phyloP scores from a whole-genome alignment of 1,140 invertebrate species.

The Musca domestica region DNA sequence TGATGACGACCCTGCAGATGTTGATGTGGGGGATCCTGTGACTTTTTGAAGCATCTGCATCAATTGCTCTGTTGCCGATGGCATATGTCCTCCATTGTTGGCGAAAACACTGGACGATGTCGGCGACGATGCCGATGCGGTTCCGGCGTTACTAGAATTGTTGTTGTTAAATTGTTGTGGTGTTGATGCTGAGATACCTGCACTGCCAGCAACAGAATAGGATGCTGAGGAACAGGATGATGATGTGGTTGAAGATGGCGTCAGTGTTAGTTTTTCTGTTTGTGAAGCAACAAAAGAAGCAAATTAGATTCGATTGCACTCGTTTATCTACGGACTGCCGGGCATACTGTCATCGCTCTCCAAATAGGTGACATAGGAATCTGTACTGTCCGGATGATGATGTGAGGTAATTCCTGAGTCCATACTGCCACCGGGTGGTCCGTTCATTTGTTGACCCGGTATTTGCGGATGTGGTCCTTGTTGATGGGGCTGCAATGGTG shows the following conservation, averaged over 20 bases:
- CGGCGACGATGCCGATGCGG: constrained; percentile 46
- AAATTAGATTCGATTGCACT: constrained; percentile 51
- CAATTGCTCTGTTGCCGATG: constrained; percentile 50
- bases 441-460: constrained; percentile 62
- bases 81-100: constrained; percentile 21
- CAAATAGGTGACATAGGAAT: constrained; percentile 86
- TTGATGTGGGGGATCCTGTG: constrained; percentile 39
- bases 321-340: constrained; percentile 61
- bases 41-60: constrained; percentile 53
- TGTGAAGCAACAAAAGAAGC: constrained; percentile 52
- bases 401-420: constrained; percentile 56
- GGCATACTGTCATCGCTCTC: constrained; percentile 80
- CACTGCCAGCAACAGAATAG: constrained; percentile 38
- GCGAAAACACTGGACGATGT: constrained; percentile 26
- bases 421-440: constrained; percentile 52
- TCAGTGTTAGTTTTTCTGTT: constrained; percentile 50
- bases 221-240: constrained; percentile 48
- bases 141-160: constrained; percentile 38
- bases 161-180: too few species aligned
- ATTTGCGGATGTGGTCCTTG: constrained; percentile 60
- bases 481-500: constrained; percentile 51
- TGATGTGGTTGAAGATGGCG: constrained; percentile 45
- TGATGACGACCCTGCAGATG: constrained; percentile 24
- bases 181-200: constrained; percentile 3
- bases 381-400: constrained; percentile 75